phyloP scores from a whole-genome alignment of 1,140 invertebrate genomes.

The Rhopalosiphum maidis region DNA sequence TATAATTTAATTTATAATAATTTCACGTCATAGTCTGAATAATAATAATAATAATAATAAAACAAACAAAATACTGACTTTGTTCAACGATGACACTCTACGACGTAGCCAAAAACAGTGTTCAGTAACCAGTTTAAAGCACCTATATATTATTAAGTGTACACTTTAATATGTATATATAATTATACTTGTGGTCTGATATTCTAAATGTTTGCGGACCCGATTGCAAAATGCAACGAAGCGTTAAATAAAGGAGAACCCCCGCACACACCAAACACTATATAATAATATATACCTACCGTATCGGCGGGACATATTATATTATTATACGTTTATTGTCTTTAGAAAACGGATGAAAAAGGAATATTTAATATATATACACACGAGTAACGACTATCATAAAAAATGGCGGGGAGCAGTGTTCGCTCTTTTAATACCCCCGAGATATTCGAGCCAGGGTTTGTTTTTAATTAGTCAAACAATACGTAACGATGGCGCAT shows the following conservation, averaged over 20 bases:
- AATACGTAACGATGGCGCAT: constrained; percentile 55
- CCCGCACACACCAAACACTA: background rate
- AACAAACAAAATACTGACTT: background rate
- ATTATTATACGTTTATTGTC: constrained; percentile 55
- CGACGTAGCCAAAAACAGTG: background rate
- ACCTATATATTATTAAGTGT: constrained; percentile 13
- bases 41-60: background rate
- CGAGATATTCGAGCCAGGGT: constrained; percentile 56
- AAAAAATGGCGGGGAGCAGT: constrained; percentile 31
- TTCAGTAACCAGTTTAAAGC: background rate
- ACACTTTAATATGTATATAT: background rate
- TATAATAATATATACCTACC: constrained; percentile 9
- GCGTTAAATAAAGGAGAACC: constrained; percentile 50
- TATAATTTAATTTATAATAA: background rate
- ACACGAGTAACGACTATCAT: constrained; percentile 43
- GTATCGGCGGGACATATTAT: constrained; percentile 54
- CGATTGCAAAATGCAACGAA: constrained; percentile 47
- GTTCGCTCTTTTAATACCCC: constrained; percentile 53
- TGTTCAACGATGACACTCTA: background rate
- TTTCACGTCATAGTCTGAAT: background rate
- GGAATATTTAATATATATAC: constrained; percentile 50
- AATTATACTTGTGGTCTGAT: background rate
- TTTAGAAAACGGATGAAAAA: constrained; percentile 54
- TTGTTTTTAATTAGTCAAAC: constrained; percentile 58
- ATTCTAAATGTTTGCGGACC: constrained; percentile 50